phyloP scores from a whole-genome alignment of 1,140 invertebrate genomes.

The Ridgeia piscesae region DNA sequence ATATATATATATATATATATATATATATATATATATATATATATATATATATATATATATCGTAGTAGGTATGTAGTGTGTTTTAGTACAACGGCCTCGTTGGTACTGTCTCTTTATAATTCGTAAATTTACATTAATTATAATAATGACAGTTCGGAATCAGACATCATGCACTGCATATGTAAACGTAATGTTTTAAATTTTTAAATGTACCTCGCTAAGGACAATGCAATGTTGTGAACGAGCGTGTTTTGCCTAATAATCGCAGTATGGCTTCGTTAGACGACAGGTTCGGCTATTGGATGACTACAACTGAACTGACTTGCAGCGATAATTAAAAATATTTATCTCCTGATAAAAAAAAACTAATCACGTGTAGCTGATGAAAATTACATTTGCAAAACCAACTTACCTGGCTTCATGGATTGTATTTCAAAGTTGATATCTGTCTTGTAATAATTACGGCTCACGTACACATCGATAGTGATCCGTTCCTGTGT shows the following conservation, averaged over 20 bases:
- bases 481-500: neutral
- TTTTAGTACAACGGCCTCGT: no score
- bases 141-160: no score
- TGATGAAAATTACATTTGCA: neutral
- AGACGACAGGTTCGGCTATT: neutral
- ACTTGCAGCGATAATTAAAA: neutral
- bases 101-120: no score
- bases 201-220: no score
- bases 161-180: no score
- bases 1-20: no score
- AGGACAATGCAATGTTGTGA: neutral
- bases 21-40: no score
- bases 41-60: no score
- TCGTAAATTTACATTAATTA: no score
- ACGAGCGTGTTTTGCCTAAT: neutral
- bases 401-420: neutral
- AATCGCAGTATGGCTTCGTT: neutral
- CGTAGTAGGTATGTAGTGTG: no score
- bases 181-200: no score
- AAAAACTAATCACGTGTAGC: neutral
- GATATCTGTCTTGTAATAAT: neutral
- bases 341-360: neutral
- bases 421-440: neutral
- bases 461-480: neutral
- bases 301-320: neutral